Conservation (phyloP, 2,888 invertebrate genomes). For the Drosophila flavopinicola region DNA sequence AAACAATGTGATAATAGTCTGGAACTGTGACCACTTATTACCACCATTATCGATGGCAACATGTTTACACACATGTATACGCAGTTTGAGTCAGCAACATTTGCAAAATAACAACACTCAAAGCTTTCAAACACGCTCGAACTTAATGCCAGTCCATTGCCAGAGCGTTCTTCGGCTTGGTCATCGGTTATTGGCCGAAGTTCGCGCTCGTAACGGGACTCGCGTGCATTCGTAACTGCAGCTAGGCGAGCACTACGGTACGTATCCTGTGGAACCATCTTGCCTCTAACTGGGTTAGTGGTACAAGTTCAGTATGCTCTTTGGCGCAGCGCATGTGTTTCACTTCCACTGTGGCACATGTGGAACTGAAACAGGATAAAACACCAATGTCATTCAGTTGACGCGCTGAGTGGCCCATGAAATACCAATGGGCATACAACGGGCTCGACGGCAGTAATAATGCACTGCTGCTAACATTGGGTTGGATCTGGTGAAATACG, state of each 20-base stretch:
- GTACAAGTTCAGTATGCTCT: constrained; percentile 82
- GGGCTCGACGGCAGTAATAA: constrained; percentile 22
- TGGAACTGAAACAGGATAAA: constrained; percentile 48
- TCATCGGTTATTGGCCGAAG: constrained; percentile 21
- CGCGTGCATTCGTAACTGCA: constrained; percentile 55
- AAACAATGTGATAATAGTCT: no score
- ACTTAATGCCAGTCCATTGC: constrained; percentile 23
- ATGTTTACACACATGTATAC: constrained; percentile 10
- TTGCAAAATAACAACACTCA: constrained; percentile 13
- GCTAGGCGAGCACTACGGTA: constrained; percentile 30
- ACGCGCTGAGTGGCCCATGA: constrained; percentile 32
- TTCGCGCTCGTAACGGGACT: constrained; percentile 26
- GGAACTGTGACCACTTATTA: not conserved
- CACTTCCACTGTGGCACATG: constrained; percentile 26
- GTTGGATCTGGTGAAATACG: not conserved
- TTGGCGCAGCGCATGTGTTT: constrained; percentile 61
- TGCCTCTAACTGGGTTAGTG: constrained; percentile 81
- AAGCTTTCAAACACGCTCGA: constrained; percentile 40
- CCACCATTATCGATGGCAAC: not conserved
- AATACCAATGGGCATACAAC: constrained; percentile 40
- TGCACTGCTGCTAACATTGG: not conserved
- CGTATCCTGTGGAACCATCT: constrained; percentile 44
- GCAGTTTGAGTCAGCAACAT: constrained; percentile 25
- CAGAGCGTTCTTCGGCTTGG: constrained; percentile 13
- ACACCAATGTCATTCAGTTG: constrained; percentile 28